Evolutionary conservation across 2,797 vertebrate species (phyloP).

Genomic region (Neosilurus hyrtlii): DNA sequence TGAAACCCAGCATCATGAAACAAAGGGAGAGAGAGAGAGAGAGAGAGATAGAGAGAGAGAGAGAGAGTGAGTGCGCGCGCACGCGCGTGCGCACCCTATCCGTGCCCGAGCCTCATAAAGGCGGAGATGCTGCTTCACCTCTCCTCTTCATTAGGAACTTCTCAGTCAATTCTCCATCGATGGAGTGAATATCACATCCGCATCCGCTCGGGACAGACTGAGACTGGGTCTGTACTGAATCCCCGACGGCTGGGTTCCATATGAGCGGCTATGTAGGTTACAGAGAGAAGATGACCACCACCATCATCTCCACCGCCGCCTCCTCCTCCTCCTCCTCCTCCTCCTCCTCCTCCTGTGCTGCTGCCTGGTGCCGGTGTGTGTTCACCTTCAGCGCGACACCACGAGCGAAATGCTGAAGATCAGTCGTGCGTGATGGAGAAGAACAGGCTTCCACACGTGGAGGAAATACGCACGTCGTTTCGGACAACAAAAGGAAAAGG

Average conservation of each 20-base stretch:
- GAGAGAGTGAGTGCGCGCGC: slow-evolving; percentile 3
- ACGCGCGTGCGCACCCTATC: neutral
- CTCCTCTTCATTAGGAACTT: slow-evolving; percentile 20
- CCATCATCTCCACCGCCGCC: neutral
- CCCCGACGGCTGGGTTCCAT: neutral
- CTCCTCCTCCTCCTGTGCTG: neutral
- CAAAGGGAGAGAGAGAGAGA: slow-evolving; percentile 14
- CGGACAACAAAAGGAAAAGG: neutral
- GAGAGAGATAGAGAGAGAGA: neutral
- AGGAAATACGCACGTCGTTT: neutral
- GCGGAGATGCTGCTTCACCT: neutral
- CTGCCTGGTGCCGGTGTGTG: slow-evolving; percentile 7
- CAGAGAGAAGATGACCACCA: neutral
- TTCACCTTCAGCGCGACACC: slow-evolving; percentile 27
- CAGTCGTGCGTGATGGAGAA: neutral
- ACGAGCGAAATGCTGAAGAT: neutral
- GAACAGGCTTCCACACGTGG: neutral
- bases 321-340: neutral
- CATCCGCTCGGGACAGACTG: neutral
- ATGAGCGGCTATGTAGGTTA: neutral
- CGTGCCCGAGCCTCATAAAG: slow-evolving; percentile 3
- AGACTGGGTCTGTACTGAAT: neutral
- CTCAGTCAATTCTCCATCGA: neutral
- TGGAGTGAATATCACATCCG: neutral
- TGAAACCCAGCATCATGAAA: neutral